Conservation (phyloP, 1,140 invertebrate species). For the Zaprionus vittiger region DNA sequence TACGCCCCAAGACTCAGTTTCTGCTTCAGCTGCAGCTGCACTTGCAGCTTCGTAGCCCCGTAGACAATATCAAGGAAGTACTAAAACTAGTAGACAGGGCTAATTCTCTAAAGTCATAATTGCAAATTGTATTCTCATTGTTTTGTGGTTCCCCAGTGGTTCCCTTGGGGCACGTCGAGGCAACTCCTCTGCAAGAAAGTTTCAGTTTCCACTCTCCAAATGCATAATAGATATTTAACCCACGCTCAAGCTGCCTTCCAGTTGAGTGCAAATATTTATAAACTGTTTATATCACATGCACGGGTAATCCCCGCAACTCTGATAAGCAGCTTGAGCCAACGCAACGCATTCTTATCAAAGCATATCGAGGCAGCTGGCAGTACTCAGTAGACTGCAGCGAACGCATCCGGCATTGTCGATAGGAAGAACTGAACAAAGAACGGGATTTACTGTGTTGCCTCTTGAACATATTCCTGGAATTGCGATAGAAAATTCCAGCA, state of each 20-base stretch:
- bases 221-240: neutral
- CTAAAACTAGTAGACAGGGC: conserved; percentile 27
- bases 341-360: neutral
- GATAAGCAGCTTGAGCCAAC: neutral
- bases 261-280: conserved; percentile 3
- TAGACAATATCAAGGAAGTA: conserved; percentile 30
- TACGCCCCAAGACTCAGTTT: conserved; percentile 14
- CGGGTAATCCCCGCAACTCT: neutral
- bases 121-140: conserved; percentile 34
- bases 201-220: neutral
- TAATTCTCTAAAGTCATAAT: conserved; percentile 38
- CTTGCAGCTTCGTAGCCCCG: neutral
- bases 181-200: neutral
- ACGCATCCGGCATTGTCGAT: conserved; percentile 29
- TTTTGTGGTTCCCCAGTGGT: conserved; percentile 8
- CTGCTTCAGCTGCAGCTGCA: neutral
- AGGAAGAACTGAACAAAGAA: neutral
- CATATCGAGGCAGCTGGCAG: neutral
- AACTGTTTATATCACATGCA: conserved; percentile 1
- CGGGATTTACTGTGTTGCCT: neutral
- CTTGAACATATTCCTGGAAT: neutral
- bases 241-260: neutral
- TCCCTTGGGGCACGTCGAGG: neutral
- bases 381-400: conserved; percentile 16
- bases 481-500: no score